Conservation (phyloP, 2,888 invertebrate species). For the Rhingia rostrata region DNA sequence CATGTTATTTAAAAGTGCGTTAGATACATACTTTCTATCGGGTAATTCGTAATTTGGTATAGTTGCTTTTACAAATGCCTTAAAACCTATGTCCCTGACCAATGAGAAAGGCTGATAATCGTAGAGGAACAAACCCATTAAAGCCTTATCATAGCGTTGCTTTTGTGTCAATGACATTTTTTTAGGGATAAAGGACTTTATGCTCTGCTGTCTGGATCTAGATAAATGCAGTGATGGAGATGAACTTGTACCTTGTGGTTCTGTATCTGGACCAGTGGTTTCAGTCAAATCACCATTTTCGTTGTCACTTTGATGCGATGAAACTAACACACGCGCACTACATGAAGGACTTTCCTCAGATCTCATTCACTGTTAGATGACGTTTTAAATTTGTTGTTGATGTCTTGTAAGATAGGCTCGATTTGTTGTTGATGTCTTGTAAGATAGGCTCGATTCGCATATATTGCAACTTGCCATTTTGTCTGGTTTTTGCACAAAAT, state of each 20-base stretch:
- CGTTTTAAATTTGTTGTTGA: too few relatives aligned
- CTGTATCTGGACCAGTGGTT: too few relatives aligned
- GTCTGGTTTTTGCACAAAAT: conserved; percentile 8
- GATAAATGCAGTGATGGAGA: too few relatives aligned
- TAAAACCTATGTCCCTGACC: not conserved
- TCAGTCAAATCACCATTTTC: too few relatives aligned
- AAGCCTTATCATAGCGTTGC: not conserved
- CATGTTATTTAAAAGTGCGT: too few relatives aligned
- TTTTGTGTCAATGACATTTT: not conserved
- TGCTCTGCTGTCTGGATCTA: not conserved
- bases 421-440: conserved; percentile 8
- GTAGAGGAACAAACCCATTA: conserved; percentile 5
- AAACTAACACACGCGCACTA: too few relatives aligned
- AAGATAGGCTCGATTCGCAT: not conserved
- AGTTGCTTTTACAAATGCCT: not conserved
- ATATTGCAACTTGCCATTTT: conserved; percentile 13
- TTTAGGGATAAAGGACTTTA: not conserved
- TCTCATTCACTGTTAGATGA: not conserved
- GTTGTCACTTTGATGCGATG: too few relatives aligned
- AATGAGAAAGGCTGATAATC: conserved; percentile 9
- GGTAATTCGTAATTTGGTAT: not conserved
- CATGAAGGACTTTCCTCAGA: too few relatives aligned
- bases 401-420: too few relatives aligned
- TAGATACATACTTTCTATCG: not conserved
- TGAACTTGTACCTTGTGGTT: too few relatives aligned